These are phyloP conservation scores for Knipowitschia caucasica DNA, from an alignment of 2,797 vertebrate species.

Conservation along the genomic window DNA sequence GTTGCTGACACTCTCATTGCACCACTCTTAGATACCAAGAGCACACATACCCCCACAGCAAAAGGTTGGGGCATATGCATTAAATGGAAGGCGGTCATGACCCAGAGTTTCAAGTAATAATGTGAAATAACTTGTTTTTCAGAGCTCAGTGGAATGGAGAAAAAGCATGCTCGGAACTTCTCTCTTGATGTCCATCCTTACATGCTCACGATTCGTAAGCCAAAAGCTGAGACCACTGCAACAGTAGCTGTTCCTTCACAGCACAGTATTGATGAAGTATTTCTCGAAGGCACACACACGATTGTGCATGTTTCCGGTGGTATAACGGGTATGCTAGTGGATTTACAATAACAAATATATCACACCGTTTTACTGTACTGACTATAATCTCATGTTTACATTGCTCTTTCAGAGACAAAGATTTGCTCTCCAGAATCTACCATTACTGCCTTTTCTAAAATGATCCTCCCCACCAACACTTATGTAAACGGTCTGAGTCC, in stretches of 20 bases:
- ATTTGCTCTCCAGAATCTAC: slow-evolving; percentile 67
- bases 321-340: slow-evolving; percentile 76
- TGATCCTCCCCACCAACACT: slow-evolving; percentile 66
- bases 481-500: slow-evolving; percentile 75
- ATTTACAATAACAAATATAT: background rate
- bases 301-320: slow-evolving; percentile 82
- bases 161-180: slow-evolving; percentile 92
- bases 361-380: background rate
- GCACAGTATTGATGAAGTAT: slow-evolving; percentile 85
- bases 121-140: slow-evolving; percentile 1
- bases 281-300: slow-evolving; percentile 85
- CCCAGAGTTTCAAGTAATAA: background rate
- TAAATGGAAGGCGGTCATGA: background rate
- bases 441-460: slow-evolving; percentile 67
- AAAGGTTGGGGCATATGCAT: slow-evolving; percentile 63
- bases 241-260: slow-evolving; percentile 79
- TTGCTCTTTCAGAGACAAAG: slow-evolving; percentile 68
- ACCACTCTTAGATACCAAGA: slow-evolving; percentile 86
- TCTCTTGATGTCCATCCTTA: slow-evolving; percentile 97
- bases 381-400: background rate
- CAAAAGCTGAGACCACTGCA: slow-evolving; percentile 80
- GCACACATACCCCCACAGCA: slow-evolving; percentile 78
- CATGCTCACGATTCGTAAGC: slow-evolving; percentile 88
- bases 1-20: slow-evolving; percentile 86
- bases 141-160: slow-evolving; percentile 78